Evolutionary conservation across 1,140 invertebrate genomes (phyloP), one percentile per base, ranked within the genome.

Genomic region (Caerostris extrusa): DNA sequence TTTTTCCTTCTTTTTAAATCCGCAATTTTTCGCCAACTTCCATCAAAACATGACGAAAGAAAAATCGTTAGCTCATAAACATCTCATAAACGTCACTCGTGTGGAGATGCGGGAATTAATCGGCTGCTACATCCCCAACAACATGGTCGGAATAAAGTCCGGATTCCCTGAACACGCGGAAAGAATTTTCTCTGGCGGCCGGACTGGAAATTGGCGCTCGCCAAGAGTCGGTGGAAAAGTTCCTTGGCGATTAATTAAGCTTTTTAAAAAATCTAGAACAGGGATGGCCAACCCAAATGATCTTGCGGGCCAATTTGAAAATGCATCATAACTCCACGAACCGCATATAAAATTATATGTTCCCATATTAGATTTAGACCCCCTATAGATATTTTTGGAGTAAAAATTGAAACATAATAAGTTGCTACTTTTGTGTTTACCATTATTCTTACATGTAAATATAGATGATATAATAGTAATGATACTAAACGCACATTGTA

Each of bases 111-210:
- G 71, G 34, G 34, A 77, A 77, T 77, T 77, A 77, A 77, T 77
- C 71, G 10, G 10, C 82, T 57, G 56, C 82, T 58, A 58, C 82
- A 83, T 55, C n/a, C 82, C 82, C 82, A 10, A 83, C 82, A 58
- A 56, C 82, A 83, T 57, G 55, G 53, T 83, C 82, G 82, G 82
- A 83, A 83, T 83, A 58, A 83, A 57, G 82, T 77, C 82, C 82
- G 82, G 56, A 34, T 57, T 83, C 56, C 57, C 82, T 1, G 17
- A 83, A n/a, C 56, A 83, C 53, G 56, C 56, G 82, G 82, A 19
- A 83, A 83, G 82, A 83, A 34, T 83, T 83, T 57, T 83, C 82
- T 4, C 55, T 83, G 82, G 82, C 56, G 82, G 82, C 82, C 56
- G 82, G 56, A 83, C 10, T 77, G 34, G 71, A 34, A 77, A n/a